phyloP scores from a whole-genome alignment of 2,888 invertebrate genomes.

The Leucophenga montana region DNA sequence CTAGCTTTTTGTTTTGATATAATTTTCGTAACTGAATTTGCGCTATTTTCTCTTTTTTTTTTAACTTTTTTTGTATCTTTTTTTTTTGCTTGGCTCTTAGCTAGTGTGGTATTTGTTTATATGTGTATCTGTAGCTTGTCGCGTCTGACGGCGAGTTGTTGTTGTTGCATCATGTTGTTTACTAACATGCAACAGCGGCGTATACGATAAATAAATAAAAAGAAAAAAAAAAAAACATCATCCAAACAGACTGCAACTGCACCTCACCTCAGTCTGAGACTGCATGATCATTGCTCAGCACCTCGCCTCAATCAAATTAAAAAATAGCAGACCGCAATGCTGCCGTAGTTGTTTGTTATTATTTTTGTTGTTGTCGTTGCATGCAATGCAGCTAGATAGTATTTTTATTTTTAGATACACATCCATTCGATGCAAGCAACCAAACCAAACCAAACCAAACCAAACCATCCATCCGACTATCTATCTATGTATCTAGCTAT shows the following conservation, averaged over 20 bases:
- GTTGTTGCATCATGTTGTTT: too few relatives aligned
- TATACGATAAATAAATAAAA: too few relatives aligned
- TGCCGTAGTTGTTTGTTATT: conserved; percentile 1
- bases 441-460: too few relatives aligned
- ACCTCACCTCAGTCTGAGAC: conserved; percentile 3
- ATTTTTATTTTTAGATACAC: conserved; percentile 21
- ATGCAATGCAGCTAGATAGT: not conserved
- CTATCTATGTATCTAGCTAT: too few relatives aligned
- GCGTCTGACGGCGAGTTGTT: too few relatives aligned
- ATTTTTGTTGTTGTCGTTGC: conserved; percentile 8
- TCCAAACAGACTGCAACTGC: not conserved
- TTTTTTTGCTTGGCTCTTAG: too few relatives aligned
- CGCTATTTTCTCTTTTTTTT: conserved; percentile 29
- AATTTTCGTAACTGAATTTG: conserved; percentile 52
- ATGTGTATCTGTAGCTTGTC: too few relatives aligned
- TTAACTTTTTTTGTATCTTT: conserved; percentile 20
- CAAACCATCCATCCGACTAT: not conserved
- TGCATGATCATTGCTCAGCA: not conserved
- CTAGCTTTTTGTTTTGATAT: conserved; percentile 49
- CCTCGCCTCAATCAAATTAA: not conserved
- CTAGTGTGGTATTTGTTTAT: too few relatives aligned
- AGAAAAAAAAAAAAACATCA: too few relatives aligned
- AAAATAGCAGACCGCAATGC: not conserved
- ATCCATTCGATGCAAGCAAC: not conserved
- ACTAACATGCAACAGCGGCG: too few relatives aligned